A percentile compares a stretch with the other conserved stretches of the same genome.
These are phyloP conservation scores for Dunckerocampus dactyliophorus DNA, from an alignment of 2,113 vertebrate species.

Conservation along the genomic window DNA sequence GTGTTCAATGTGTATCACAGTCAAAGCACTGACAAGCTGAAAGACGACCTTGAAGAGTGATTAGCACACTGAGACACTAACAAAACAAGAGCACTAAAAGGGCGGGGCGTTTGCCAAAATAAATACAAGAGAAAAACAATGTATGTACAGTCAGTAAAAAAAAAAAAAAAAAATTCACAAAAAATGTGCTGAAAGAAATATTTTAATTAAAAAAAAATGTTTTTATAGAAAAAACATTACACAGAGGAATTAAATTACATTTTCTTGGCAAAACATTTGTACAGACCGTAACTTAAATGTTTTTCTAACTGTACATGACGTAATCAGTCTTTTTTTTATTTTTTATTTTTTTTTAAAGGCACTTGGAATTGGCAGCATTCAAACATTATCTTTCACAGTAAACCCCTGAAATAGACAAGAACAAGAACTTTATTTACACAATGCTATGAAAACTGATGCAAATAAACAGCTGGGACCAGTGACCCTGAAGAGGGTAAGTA, in stretches of 20 bases:
- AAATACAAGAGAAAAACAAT: neutral
- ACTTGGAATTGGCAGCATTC: neutral
- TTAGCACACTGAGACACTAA: no score
- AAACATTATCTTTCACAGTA: no score
- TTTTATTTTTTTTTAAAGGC: constrained; percentile 29
- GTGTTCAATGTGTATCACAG: no score
- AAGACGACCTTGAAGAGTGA: no score
- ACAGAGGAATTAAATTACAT: constrained; percentile 29
- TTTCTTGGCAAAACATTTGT: constrained; percentile 2
- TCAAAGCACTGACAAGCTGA: no score
- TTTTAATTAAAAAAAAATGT: constrained; percentile 19
- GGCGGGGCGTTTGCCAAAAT: no score
- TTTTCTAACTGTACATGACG: constrained; percentile 6
- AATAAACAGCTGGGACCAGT: no score
- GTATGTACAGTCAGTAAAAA: neutral
- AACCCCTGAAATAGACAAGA: no score
- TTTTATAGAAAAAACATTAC: constrained; percentile 19
- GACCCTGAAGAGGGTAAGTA: no score
- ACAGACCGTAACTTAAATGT: constrained; percentile 7
- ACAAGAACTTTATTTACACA: no score
- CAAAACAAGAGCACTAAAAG: no score
- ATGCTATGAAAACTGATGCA: no score
- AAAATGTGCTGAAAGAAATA: neutral
- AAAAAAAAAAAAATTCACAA: neutral
- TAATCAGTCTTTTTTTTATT: neutral